These are phyloP conservation scores for Hydrolagus colliei DNA, from an alignment of 2,797 vertebrate species.

Conservation along the genomic window DNA sequence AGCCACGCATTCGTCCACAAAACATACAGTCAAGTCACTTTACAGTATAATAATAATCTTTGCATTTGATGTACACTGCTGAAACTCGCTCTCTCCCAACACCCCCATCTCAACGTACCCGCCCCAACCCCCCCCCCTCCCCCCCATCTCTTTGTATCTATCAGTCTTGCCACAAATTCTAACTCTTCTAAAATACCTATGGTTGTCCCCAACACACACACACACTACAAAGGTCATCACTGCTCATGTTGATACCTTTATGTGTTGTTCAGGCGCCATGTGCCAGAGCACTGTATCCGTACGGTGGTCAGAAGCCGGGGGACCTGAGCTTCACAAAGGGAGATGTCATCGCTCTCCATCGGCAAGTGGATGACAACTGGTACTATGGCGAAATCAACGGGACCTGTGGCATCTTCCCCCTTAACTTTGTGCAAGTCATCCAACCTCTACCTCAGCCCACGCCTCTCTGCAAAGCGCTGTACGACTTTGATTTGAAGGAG, in stretches of 20 bases:
- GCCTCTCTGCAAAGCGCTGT: conserved; percentile 72
- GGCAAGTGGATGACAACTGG: conserved; percentile 70
- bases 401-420: conserved; percentile 53
- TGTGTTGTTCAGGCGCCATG: conserved; percentile 56
- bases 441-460: conserved; percentile 57
- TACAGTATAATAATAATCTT: no score
- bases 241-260: not conserved
- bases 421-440: conserved; percentile 57
- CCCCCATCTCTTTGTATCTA: no score
- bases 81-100: no score
- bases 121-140: no score
- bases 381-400: conserved; percentile 62
- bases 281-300: conserved; percentile 59
- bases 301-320: conserved; percentile 58
- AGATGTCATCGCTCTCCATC: conserved; percentile 57
- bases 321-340: conserved; percentile 65
- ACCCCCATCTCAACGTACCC: no score
- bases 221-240: not conserved
- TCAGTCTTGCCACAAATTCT: no score
- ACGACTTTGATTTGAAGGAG: conserved; percentile 65
- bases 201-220: no score
- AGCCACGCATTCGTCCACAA: no score
- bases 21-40: no score
- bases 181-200: no score
- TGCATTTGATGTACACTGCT: no score